phyloP scores from a whole-genome alignment of 2,113 vertebrate species.

The Lepidothrix coronata region DNA sequence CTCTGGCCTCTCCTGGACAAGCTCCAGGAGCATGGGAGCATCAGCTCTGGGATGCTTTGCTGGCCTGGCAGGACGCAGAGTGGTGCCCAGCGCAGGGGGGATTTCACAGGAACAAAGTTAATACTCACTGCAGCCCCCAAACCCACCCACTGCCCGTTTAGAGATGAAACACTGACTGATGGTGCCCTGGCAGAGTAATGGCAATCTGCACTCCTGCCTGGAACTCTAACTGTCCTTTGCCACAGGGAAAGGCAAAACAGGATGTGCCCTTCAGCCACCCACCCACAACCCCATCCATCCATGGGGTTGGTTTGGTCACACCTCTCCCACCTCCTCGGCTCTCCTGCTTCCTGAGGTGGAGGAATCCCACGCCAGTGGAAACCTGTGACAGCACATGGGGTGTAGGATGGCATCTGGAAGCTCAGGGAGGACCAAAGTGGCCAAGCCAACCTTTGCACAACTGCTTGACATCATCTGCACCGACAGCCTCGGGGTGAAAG shows the following conservation, averaged over 20 bases:
- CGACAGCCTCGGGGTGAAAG: fast-evolving
- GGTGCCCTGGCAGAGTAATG: background rate
- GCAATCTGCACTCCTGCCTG: background rate
- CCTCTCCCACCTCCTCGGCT: background rate
- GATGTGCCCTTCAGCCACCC: background rate
- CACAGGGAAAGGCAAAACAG: background rate
- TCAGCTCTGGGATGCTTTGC: background rate
- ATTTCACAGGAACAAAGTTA: background rate
- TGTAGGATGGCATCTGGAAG: fast-evolving
- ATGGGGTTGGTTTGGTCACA: background rate
- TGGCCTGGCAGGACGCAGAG: background rate
- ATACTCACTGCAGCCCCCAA: background rate
- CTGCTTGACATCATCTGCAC: too few relatives aligned
- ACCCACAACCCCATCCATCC: fast-evolving
- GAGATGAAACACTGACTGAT: fast-evolving
- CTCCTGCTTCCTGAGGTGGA: background rate
- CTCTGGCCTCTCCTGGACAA: fast-evolving
- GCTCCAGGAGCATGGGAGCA: background rate
- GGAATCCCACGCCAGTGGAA: fast-evolving
- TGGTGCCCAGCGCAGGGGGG: fast-evolving
- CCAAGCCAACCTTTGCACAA: background rate
- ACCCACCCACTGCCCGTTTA: fast-evolving
- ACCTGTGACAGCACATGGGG: background rate
- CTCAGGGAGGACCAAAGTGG: background rate
- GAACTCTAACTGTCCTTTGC: background rate